Conservation (phyloP, 2,888 invertebrate species). For the Deroplatys truncata region DNA sequence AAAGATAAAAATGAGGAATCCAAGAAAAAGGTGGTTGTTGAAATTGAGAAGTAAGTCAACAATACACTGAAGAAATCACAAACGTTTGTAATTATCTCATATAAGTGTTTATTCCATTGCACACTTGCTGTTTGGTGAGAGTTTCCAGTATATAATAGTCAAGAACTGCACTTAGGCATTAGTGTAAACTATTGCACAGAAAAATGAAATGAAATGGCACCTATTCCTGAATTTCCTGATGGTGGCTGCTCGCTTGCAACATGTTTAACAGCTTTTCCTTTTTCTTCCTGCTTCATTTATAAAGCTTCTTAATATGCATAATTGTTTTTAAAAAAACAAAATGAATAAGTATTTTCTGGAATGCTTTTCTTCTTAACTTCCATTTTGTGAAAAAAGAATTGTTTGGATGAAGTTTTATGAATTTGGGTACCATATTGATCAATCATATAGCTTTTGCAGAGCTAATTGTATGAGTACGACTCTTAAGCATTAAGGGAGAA, state of each 20-base stretch:
- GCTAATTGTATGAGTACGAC: too few relatives aligned
- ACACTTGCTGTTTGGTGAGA: too few relatives aligned
- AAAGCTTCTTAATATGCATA: neutral
- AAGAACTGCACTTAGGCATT: neutral
- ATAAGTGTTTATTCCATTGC: neutral
- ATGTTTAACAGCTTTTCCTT: neutral
- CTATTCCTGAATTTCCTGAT: neutral
- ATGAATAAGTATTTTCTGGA: neutral
- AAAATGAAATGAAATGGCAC: neutral
- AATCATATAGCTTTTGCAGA: too few relatives aligned
- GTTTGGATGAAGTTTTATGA: too few relatives aligned
- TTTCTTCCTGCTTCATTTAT: neutral
- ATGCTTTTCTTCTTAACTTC: neutral
- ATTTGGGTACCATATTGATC: too few relatives aligned
- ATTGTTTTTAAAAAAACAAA: neutral
- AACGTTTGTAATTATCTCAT: neutral
- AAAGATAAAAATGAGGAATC: too few relatives aligned
- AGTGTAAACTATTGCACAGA: neutral
- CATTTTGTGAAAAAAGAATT: too few relatives aligned
- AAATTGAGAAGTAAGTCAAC: too few relatives aligned
- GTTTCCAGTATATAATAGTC: too few relatives aligned
- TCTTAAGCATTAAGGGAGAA: too few relatives aligned
- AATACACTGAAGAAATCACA: too few relatives aligned
- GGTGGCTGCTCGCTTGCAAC: neutral
- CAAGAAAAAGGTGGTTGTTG: too few relatives aligned